Conservation (phyloP, 2,888 invertebrate species). For the Pachydiplax longipennis region DNA sequence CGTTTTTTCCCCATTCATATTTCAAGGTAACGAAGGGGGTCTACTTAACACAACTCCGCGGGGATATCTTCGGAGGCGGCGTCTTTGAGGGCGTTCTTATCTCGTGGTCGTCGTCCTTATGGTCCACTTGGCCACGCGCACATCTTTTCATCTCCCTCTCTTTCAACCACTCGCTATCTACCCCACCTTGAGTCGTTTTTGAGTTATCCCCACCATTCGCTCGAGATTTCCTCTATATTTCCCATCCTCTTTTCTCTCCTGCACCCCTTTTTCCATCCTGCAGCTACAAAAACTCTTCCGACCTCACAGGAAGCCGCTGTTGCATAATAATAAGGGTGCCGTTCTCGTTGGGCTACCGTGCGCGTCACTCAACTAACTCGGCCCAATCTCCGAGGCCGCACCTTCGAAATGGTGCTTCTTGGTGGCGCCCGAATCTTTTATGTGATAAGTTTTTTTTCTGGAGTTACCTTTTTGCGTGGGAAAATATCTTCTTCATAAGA, state of each 20-base stretch:
- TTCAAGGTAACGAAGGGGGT: conserved; percentile 12
- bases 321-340: conserved; percentile 13
- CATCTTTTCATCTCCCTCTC: not conserved
- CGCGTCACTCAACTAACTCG: not conserved
- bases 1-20: conserved; percentile 16
- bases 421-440: not conserved
- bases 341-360: conserved; percentile 6
- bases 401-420: not conserved
- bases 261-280: not conserved
- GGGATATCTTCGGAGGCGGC: not conserved
- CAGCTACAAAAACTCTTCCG: not conserved
- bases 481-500: too few species aligned
- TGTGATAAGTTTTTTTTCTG: not conserved
- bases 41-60: conserved; percentile 12
- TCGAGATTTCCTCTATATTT: not conserved
- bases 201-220: not conserved
- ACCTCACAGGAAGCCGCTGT: conserved; percentile 27
- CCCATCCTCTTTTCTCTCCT: not conserved
- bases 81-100: conserved; percentile 17
- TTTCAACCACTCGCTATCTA: not conserved
- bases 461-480: too few species aligned
- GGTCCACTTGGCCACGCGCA: conserved; percentile 16
- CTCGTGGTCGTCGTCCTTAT: not conserved
- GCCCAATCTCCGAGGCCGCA: not conserved
- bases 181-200: not conserved